phyloP scores from a whole-genome alignment of 2,888 invertebrate species.

The Pachycephus smyrnensis region DNA sequence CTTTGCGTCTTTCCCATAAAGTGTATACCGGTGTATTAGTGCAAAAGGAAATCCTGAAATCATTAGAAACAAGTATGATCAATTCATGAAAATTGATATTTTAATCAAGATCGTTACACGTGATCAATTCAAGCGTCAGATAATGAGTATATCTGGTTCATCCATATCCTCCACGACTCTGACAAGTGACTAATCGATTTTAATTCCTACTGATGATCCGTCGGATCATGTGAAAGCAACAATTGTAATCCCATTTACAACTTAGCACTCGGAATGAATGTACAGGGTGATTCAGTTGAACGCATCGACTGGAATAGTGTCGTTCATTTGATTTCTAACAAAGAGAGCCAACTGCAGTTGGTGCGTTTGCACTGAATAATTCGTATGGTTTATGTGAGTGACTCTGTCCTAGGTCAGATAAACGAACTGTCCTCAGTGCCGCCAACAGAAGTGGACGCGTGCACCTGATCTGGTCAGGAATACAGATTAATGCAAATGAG shows the following conservation, averaged over 20 bases:
- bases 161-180: background rate
- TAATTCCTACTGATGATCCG: background rate
- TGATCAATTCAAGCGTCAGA: background rate
- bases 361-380: background rate
- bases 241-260: background rate
- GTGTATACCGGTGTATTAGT: slow-evolving; percentile 72
- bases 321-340: background rate
- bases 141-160: background rate
- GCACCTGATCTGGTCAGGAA: background rate
- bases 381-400: too few species aligned
- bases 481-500: background rate
- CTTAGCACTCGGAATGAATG: background rate
- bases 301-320: background rate
- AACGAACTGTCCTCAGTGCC: too few species aligned
- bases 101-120: too few species aligned
- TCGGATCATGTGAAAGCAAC: background rate
- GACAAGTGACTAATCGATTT: background rate
- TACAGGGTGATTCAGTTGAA: background rate
- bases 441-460: too few species aligned
- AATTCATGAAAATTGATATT: background rate
- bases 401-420: too few species aligned
- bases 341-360: background rate
- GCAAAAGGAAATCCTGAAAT: slow-evolving; percentile 81
- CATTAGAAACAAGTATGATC: slow-evolving; percentile 26
- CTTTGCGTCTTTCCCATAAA: slow-evolving; percentile 71